Conservation (phyloP, 2,113 vertebrate species). For the Dasypus novemcinctus region DNA sequence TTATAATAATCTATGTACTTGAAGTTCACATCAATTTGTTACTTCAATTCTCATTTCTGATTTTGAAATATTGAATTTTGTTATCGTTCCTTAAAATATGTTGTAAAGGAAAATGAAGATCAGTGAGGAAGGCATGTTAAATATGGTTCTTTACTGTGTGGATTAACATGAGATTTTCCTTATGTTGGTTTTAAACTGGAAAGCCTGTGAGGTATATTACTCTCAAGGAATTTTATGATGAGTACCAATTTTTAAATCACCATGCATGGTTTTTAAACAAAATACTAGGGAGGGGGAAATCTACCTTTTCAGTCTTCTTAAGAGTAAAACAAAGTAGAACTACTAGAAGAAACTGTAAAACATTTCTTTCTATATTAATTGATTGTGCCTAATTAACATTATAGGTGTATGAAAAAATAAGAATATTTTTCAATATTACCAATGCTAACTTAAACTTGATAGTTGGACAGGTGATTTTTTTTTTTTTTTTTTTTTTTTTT, state of each 20-base stretch:
- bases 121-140: slow-evolving; percentile 41
- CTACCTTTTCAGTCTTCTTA: neutral
- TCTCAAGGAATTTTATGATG: slow-evolving; percentile 3
- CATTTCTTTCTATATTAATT: slow-evolving; percentile 41
- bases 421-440: slow-evolving; percentile 23
- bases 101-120: slow-evolving; percentile 55
- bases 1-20: slow-evolving; percentile 50
- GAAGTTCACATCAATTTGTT: slow-evolving; percentile 36
- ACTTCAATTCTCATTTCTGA: slow-evolving; percentile 41
- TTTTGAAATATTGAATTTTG: slow-evolving; percentile 46
- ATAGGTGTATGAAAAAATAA: slow-evolving; percentile 37
- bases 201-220: slow-evolving; percentile 37
- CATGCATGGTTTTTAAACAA: neutral
- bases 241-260: slow-evolving; percentile 35
- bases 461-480: slow-evolving; percentile 40
- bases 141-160: slow-evolving; percentile 38
- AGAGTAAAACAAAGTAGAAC: slow-evolving; percentile 58
- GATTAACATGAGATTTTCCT: slow-evolving; percentile 15
- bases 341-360: slow-evolving; percentile 56
- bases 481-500: slow-evolving; percentile 26
- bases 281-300: neutral
- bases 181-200: slow-evolving; percentile 28
- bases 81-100: neutral
- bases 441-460: slow-evolving; percentile 32
- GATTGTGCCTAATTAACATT: slow-evolving; percentile 23